Base-by-base conservation (phyloP, 2,113 vertebrate genomes). In the Sapajus apella region DNA sequence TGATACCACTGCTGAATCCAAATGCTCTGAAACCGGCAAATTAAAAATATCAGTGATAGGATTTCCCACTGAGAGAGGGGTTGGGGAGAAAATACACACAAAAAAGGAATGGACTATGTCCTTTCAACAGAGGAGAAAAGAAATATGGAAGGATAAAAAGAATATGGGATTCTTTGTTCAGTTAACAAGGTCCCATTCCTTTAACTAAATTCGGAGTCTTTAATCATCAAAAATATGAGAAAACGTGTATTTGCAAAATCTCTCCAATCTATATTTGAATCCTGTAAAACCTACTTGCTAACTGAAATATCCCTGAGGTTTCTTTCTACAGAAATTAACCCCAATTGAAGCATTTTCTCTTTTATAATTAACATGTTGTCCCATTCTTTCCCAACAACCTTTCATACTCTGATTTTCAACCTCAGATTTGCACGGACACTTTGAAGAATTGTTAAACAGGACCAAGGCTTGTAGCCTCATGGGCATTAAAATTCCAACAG, bases 261-360 rank as follows among this genome's bases (percentile, higher is more conserved):
- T 72, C 66, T 88, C 55, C 35, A 58, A 81, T 76, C 50, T 85
- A 8, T 61, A n/a, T 90, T 92, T 95, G 56, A 84, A 50, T 75
- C 68, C 68, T 73, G 11, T 70, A 87, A 95, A 91, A 87, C 64
- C 37, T 4, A 0, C 43, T 84, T 96, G 87, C 75, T 68, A 3
- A 70, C 8, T 66, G 43, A 92, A 94, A 83, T 76, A 79, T 50
- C 52, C 56, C 20, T 91, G 47, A 89, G 3, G 43, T 90, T 32
- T 89, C 64, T 96, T 94, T 84, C 52, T 91, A 82, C 9, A 66
- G 72, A 96, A 91, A 70, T 80, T 35, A 64, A 87, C 35, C 35
- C 50, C 58, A 64, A 88, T 73, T 68, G 90, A 35, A 92, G 72
- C 91, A 68, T 72, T 85, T 86, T 12, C 21, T 35, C 2, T 91